phyloP scores from a whole-genome alignment of 2,888 invertebrate genomes.

The Caenorhabditis sinica region DNA sequence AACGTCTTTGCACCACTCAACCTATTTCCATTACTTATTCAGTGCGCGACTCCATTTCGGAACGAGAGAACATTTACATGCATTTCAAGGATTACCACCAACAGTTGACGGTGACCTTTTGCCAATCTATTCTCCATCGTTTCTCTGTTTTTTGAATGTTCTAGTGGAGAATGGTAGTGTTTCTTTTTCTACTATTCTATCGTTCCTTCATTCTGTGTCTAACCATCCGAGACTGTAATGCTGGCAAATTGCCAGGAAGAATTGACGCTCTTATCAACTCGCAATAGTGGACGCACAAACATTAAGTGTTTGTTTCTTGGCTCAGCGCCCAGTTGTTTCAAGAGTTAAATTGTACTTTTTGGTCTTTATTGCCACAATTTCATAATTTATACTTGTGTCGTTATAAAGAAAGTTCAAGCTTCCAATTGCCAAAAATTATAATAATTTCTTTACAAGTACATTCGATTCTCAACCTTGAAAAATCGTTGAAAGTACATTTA shows the following conservation, averaged over 20 bases:
- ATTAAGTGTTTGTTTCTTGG: slow-evolving; percentile 30
- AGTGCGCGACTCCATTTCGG: slow-evolving; percentile 7
- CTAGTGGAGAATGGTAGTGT: not conserved
- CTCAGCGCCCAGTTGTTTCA: slow-evolving; percentile 22
- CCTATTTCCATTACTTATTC: slow-evolving; percentile 33
- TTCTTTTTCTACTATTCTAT: slow-evolving; percentile 7
- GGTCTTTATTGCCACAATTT: not conserved
- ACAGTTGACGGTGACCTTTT: slow-evolving; percentile 32
- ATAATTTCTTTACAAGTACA: too few species aligned
- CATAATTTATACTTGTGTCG: not conserved
- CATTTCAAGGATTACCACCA: slow-evolving; percentile 14
- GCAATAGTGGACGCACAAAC: slow-evolving; percentile 21
- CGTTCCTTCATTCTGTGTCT: not conserved
- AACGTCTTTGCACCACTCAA: not conserved
- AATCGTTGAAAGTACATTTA: slow-evolving; percentile 13
- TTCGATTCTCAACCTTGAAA: not conserved
- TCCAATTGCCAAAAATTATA: too few species aligned
- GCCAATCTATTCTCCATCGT: not conserved
- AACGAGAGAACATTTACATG: slow-evolving; percentile 24
- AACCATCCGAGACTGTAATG: not conserved
- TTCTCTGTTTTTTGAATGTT: slow-evolving; percentile 15
- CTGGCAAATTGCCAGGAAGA: slow-evolving; percentile 43
- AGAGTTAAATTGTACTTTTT: slow-evolving; percentile 19
- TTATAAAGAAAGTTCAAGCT: not conserved
- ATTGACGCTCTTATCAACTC: slow-evolving; percentile 47